Evolutionary conservation across 2,113 vertebrate species (phyloP).

Genomic region (Ascaphus truei): DNA sequence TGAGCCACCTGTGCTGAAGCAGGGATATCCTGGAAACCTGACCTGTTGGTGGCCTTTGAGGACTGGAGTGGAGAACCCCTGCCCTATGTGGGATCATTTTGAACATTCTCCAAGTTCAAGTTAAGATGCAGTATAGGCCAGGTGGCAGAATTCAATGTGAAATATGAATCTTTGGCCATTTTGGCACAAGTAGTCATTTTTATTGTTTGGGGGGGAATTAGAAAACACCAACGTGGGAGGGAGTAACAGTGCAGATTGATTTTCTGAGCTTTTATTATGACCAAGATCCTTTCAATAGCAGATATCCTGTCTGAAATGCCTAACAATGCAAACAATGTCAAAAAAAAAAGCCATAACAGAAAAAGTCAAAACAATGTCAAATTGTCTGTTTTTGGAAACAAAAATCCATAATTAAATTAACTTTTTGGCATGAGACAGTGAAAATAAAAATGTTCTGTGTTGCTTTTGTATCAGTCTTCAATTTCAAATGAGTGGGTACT

Average conservation of each 20-base stretch:
- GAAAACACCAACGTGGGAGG: slow-evolving; percentile 13
- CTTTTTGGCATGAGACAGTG: background rate
- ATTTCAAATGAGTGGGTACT: slow-evolving; percentile 8
- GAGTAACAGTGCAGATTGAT: slow-evolving; percentile 18
- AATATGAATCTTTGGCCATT: slow-evolving; percentile 6
- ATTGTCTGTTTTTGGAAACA: slow-evolving; percentile 1
- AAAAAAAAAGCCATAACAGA: slow-evolving; percentile 16
- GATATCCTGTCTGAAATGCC: slow-evolving; percentile 27
- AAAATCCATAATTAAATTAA: background rate
- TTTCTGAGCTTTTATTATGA: slow-evolving; percentile 16
- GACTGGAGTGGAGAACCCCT: too few relatives aligned
- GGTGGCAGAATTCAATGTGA: slow-evolving; percentile 14
- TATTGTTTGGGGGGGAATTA: slow-evolving; percentile 4
- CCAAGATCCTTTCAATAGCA: slow-evolving; percentile 26
- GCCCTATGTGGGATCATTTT: slow-evolving; percentile 4
- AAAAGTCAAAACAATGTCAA: slow-evolving; percentile 33
- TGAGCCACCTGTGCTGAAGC: too few relatives aligned
- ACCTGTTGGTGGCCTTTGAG: too few relatives aligned
- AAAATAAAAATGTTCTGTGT: background rate
- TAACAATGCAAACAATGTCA: slow-evolving; percentile 15
- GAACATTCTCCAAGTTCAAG: background rate
- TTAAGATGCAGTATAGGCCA: slow-evolving; percentile 8
- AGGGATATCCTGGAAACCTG: too few relatives aligned
- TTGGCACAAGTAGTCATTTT: slow-evolving; percentile 2
- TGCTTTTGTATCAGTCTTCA: slow-evolving; percentile 5